A percentile compares a stretch with the other conserved stretches of the same genome.
Evolutionary conservation across 2,797 vertebrate genomes (phyloP).

Genomic region (Notolabrus celidotus): DNA sequence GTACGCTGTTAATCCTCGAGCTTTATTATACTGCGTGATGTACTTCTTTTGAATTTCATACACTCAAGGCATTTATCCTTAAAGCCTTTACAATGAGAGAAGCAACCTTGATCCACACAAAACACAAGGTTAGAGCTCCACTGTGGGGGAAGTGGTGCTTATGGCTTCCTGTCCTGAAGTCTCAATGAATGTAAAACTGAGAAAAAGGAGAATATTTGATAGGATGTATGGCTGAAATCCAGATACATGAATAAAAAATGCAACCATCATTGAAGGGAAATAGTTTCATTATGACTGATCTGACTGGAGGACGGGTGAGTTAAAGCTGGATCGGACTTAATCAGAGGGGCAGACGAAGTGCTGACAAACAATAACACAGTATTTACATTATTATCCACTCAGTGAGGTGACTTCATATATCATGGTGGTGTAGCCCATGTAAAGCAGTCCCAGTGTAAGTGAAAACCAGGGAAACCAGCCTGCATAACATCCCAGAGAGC

Average conservation of each 20-base stretch:
- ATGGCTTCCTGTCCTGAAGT: background rate
- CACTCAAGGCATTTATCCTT: background rate
- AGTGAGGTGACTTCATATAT: background rate
- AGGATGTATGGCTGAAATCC: background rate
- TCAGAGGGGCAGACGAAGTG: too few species aligned
- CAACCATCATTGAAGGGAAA: background rate
- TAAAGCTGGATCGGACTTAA: too few species aligned
- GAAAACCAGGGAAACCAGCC: conserved; percentile 9
- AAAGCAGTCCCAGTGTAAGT: background rate
- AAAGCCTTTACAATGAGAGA: background rate
- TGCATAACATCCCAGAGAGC: background rate
- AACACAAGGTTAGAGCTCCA: background rate
- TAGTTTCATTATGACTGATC: background rate
- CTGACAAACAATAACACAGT: background rate
- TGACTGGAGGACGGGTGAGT: background rate
- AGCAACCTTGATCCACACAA: background rate
- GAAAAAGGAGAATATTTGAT: too few species aligned
- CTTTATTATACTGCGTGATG: conserved; percentile 1
- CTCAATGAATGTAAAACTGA: too few species aligned
- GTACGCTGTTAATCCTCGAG: conserved; percentile 6
- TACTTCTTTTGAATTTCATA: conserved; percentile 15
- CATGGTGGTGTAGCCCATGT: background rate
- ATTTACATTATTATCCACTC: background rate
- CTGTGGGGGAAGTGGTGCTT: background rate
- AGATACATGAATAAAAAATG: background rate